Conservation (phyloP, 2,888 invertebrate species). For the Nesidiocoris tenuis region DNA sequence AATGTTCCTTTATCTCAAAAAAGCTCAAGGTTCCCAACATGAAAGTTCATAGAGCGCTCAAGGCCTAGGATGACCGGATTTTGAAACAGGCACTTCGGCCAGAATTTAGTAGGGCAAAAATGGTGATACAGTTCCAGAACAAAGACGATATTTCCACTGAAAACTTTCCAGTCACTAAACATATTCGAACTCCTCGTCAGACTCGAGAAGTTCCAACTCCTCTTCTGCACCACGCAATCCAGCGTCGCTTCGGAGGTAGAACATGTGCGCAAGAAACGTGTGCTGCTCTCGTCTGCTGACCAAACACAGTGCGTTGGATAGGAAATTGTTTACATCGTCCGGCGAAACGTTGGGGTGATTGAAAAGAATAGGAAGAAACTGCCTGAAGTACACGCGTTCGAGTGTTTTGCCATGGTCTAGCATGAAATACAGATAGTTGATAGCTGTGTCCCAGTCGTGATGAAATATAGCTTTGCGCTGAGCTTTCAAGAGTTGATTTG, state of each 20-base stretch:
- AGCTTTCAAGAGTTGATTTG: neutral
- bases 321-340: neutral
- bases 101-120: too few relatives aligned
- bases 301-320: neutral
- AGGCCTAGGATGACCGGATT: too few relatives aligned
- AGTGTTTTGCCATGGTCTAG: neutral
- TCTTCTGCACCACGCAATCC: neutral
- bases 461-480: neutral
- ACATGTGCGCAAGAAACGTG: neutral
- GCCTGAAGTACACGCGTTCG: neutral
- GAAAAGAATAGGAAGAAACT: neutral
- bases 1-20: too few relatives aligned
- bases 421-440: neutral
- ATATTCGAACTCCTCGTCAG: neutral
- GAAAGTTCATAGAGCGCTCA: too few relatives aligned
- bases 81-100: too few relatives aligned
- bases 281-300: neutral
- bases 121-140: too few relatives aligned
- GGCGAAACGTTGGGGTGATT: neutral
- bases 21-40: too few relatives aligned
- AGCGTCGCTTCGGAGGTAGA: neutral
- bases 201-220: neutral
- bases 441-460: constrained; percentile 4
- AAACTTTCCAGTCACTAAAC: too few relatives aligned
- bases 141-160: too few relatives aligned